phyloP scores from a whole-genome alignment of 1,140 invertebrate genomes.

The Scaptomyza pallida region DNA sequence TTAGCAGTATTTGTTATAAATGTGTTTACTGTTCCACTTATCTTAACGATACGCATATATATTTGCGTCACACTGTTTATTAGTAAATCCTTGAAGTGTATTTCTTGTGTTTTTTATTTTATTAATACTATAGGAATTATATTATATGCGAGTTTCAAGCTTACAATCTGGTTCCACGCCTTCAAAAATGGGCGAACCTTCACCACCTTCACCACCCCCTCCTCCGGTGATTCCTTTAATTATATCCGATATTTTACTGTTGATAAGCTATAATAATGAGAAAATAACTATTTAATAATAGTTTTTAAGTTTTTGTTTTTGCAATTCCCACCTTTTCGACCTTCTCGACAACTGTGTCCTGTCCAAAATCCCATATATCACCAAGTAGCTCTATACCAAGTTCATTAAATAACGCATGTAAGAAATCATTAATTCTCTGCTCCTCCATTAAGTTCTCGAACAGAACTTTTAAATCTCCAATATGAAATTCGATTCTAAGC shows the following conservation, averaged over 20 bases:
- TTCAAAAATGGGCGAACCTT: conserved; percentile 63
- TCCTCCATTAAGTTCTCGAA: conserved; percentile 74
- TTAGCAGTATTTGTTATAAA: conserved; percentile 17
- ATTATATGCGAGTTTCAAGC: conserved; percentile 21
- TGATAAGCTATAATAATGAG: conserved; percentile 52
- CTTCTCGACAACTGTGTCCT: conserved; percentile 37
- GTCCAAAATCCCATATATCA: conserved; percentile 65
- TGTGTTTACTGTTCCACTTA: conserved; percentile 33
- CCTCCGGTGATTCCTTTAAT: conserved; percentile 55
- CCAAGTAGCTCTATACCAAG: conserved; percentile 69
- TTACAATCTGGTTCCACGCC: conserved; percentile 69
- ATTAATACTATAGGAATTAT: not conserved
- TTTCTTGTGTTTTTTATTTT: conserved; percentile 4
- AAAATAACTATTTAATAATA: not conserved
- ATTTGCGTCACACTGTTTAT: conserved; percentile 22
- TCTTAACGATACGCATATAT: conserved; percentile 19
- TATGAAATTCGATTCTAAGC: conserved; percentile 52
- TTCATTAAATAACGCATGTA: conserved; percentile 70
- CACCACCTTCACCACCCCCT: conserved; percentile 48
- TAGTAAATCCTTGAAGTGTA: not conserved
- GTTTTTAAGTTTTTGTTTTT: not conserved
- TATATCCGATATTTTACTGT: conserved; percentile 53
- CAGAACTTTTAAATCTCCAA: conserved; percentile 62
- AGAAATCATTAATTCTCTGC: conserved; percentile 59
- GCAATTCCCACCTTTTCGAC: conserved; percentile 49